Evolutionary conservation across 1,140 invertebrate genomes (phyloP).

Genomic region (Aphelinus atriplicis): DNA sequence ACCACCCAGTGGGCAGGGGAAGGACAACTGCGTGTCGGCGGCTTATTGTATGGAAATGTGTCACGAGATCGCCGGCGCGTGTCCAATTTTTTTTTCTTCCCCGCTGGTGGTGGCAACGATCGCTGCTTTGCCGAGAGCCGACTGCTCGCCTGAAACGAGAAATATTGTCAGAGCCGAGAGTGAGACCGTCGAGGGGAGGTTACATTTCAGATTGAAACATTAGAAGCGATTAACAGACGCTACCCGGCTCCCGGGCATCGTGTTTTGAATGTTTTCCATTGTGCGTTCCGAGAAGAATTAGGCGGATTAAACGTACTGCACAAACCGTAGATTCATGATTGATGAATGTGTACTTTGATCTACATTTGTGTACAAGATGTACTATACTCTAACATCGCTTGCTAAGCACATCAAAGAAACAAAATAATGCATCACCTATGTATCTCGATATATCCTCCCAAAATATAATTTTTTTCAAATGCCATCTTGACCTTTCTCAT

Average conservation of each 20-base stretch:
- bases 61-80: conserved; percentile 36
- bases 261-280: conserved; percentile 25
- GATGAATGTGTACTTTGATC: neutral
- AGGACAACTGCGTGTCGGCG: conserved; percentile 11
- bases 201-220: conserved; percentile 40
- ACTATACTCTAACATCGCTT: too few species aligned
- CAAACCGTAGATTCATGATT: neutral
- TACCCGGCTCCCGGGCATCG: neutral
- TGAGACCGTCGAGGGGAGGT: neutral
- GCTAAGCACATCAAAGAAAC: too few species aligned
- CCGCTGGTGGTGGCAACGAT: conserved; percentile 27
- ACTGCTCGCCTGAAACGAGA: neutral
- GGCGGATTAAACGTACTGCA: neutral
- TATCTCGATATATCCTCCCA: too few species aligned
- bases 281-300: neutral
- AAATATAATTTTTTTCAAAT: too few species aligned
- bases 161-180: too few species aligned
- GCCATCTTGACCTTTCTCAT: too few species aligned
- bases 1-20: conserved; percentile 28
- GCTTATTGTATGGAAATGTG: conserved; percentile 32
- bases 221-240: conserved; percentile 34
- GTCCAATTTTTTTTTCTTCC: conserved; percentile 29
- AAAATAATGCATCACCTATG: too few species aligned
- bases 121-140: conserved; percentile 1
- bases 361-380: too few species aligned